Conservation (phyloP, 2,888 invertebrate genomes). For the Eumacrocentrus americanus region DNA sequence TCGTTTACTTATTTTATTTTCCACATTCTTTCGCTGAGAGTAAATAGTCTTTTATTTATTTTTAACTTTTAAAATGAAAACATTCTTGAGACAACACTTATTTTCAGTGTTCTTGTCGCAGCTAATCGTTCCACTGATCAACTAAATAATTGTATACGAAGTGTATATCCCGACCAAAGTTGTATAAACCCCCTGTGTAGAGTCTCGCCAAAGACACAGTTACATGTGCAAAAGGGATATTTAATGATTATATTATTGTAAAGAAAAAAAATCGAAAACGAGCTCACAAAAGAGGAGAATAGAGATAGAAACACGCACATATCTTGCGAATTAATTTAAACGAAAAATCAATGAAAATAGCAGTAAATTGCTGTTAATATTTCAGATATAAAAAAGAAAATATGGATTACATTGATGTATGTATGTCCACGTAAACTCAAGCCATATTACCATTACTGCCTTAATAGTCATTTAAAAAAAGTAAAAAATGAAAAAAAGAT, state of each 20-base stretch:
- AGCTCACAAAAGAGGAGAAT: slow-evolving; percentile 5
- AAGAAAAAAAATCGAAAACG: slow-evolving; percentile 4
- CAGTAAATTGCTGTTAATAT: not conserved
- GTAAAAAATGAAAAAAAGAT: not conserved
- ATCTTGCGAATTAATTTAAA: slow-evolving; percentile 23
- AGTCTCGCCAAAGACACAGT: slow-evolving; percentile 15
- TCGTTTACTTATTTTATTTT: no score
- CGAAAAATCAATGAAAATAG: slow-evolving; percentile 1
- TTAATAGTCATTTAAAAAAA: slow-evolving; percentile 54
- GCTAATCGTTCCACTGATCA: not conserved
- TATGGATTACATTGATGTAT: not conserved
- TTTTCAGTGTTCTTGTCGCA: not conserved
- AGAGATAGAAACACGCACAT: slow-evolving; percentile 33
- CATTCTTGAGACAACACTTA: no score
- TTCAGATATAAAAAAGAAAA: not conserved
- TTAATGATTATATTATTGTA: slow-evolving; percentile 18
- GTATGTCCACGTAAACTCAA: slow-evolving; percentile 40
- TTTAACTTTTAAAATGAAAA: not conserved
- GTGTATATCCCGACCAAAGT: slow-evolving; percentile 11
- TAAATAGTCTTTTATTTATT: not conserved
- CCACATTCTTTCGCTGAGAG: no score
- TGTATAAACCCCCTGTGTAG: not conserved
- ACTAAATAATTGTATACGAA: not conserved
- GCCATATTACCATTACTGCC: slow-evolving; percentile 59
- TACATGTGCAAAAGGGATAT: slow-evolving; percentile 1